phyloP scores from a whole-genome alignment of 2,113 vertebrate genomes.

The Gopherus evgoodei region DNA sequence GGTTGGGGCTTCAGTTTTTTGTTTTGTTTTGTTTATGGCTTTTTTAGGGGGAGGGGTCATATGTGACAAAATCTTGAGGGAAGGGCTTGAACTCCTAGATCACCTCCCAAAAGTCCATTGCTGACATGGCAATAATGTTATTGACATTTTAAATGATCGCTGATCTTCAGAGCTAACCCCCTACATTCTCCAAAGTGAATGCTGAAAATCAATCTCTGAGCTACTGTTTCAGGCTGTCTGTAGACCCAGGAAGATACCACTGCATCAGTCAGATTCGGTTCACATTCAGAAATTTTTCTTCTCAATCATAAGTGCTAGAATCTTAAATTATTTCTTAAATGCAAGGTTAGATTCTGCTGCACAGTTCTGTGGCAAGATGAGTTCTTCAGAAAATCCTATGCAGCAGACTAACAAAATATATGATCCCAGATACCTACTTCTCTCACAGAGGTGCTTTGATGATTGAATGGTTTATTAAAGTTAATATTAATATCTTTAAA shows the following conservation, averaged over 20 bases:
- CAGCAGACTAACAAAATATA: background rate
- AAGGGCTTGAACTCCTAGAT: background rate
- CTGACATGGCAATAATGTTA: background rate
- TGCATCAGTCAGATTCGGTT: background rate
- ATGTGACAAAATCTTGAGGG: background rate
- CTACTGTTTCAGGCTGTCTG: background rate
- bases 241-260: background rate
- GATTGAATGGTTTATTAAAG: background rate
- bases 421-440: background rate
- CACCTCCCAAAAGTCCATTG: background rate
- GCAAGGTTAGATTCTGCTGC: background rate
- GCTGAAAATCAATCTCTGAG: background rate
- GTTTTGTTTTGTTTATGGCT: too few species aligned
- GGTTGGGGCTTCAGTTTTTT: background rate
- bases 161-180: background rate
- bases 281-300: background rate
- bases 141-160: background rate
- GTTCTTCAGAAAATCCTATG: rapidly evolving
- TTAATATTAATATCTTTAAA: background rate
- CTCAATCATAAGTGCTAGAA: background rate
- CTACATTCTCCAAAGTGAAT: too few species aligned
- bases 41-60: too few species aligned
- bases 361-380: background rate
- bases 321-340: background rate
- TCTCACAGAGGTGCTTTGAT: background rate